Evolutionary conservation across 2,797 vertebrate species (phyloP).

Genomic region (Silurus lanzhouensis): DNA sequence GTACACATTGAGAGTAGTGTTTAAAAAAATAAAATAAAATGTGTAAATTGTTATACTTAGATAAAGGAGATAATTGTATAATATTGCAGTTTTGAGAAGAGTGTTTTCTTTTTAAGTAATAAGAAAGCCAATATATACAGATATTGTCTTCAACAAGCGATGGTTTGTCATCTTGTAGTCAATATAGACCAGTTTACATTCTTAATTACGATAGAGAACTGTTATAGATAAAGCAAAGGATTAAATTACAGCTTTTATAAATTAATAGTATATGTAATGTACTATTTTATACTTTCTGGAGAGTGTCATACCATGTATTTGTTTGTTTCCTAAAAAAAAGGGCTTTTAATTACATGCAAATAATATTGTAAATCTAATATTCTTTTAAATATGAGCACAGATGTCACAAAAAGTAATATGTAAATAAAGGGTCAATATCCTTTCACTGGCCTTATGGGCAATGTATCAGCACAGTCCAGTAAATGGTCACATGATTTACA

Average conservation of each 20-base stretch:
- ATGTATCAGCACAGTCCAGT: conserved; percentile 32
- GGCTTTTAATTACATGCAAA: too few relatives aligned
- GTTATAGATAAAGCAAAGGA: not conserved
- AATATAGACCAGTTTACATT: not conserved
- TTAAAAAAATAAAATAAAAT: not conserved
- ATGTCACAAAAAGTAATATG: not conserved
- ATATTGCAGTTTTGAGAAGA: not conserved
- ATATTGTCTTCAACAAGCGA: not conserved
- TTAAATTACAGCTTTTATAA: too few relatives aligned
- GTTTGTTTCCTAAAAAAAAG: too few relatives aligned
- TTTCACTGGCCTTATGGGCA: not conserved
- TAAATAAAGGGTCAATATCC: conserved; percentile 27
- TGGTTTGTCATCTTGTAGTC: not conserved
- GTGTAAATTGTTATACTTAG: not conserved
- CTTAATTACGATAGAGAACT: not conserved
- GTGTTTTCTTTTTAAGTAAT: not conserved
- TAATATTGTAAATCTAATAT: not conserved
- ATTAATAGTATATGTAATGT: not conserved
- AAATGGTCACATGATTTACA: conserved; percentile 13
- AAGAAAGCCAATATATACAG: not conserved
- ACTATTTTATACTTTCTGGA: not conserved
- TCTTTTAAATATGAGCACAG: too few relatives aligned
- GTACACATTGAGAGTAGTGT: conserved; percentile 2
- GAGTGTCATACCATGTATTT: too few relatives aligned
- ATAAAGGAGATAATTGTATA: not conserved